phyloP scores from a whole-genome alignment of 37 sponge, comb jelly and placozoan genomes.

The Chondrilla cf. caribensis region DNA sequence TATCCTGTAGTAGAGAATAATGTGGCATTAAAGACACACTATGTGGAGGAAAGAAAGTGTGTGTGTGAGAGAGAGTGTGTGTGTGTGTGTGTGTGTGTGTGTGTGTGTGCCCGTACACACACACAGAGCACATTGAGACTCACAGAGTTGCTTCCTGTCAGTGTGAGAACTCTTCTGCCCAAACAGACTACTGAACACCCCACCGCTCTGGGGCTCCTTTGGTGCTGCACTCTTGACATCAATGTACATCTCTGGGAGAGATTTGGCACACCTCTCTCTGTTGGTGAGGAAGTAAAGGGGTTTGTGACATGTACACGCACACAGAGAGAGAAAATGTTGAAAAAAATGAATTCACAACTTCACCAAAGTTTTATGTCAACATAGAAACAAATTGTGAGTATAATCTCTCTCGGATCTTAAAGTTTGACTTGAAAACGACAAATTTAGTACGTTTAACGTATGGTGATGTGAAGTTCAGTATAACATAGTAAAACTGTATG shows the following conservation, averaged over 20 bases:
- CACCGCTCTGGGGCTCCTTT: background rate
- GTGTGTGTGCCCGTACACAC: background rate
- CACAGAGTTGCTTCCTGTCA: constrained; percentile 1
- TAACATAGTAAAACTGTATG: too few relatives aligned
- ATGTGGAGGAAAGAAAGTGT: too few relatives aligned
- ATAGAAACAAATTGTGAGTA: background rate
- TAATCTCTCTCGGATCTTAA: background rate
- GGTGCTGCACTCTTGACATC: background rate
- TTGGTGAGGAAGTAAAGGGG: background rate
- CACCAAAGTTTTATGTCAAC: too few relatives aligned
- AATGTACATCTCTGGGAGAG: background rate
- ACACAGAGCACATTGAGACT: background rate
- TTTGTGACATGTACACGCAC: background rate
- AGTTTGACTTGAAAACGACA: too few relatives aligned
- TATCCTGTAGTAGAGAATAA: too few relatives aligned
- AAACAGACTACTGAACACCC: background rate
- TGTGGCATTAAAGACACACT: too few relatives aligned
- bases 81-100: too few relatives aligned
- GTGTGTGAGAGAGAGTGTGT: too few relatives aligned
- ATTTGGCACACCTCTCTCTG: constrained; percentile 4
- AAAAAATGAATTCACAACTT: too few relatives aligned
- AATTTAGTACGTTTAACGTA: too few relatives aligned
- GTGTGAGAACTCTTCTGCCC: background rate
- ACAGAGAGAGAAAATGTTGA: too few relatives aligned
- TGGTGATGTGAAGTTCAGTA: too few relatives aligned